Evolutionary conservation across 2,113 vertebrate species (phyloP), one percentile per base, ranked within the genome.

Genomic region (Gavialis gangeticus): DNA sequence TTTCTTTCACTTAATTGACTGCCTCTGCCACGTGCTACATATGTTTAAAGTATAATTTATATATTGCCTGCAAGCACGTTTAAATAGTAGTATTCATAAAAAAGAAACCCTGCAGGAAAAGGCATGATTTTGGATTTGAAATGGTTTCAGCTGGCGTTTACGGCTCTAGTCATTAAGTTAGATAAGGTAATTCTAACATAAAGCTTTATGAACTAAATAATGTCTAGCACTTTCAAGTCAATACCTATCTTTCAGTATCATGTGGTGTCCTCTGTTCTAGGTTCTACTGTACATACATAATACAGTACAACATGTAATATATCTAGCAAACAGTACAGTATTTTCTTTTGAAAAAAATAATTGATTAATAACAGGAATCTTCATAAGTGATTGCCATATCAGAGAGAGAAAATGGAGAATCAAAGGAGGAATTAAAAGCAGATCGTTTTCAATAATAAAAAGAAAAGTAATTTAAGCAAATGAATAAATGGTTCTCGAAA

Each of bases 151-250:
- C 14, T 46, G 30, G 16, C 4, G 12, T 88, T 87, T 93, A 78
- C 64, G 60, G 24, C 75, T 34, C 16, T 15, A 58, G 77, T 82
- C 92, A 59, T 94, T 95, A 94, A 92, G 58, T 27, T 92, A 59
- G 55, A 87, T 84, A 21, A 13, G 55, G 13, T 59, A 71, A 93
- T 90, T 93, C 75, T 27, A 67, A 84, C 21, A 84, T 62, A 78
- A 75, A 87, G 19, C 67, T 79, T 67, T 6, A 87, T 75, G 80
- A 96, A 15, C 28, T 96, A 93, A 91, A 95, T 79, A 95, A 91
- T 85, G 91, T 27, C 94, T 87, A 64, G 75, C n/a, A 91, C 84
- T 93, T 95, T 92, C 85, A 96, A 95, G 93, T 71, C 62, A 85
- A 76, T 62, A 87, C 79, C 81, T 60, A 83, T 63, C 73, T 92